Percentiles rank a stretch among this genome's conserved stretches.
Conservation (phyloP, 2,797 vertebrate species). For the Chaetodon trifasciatus region DNA sequence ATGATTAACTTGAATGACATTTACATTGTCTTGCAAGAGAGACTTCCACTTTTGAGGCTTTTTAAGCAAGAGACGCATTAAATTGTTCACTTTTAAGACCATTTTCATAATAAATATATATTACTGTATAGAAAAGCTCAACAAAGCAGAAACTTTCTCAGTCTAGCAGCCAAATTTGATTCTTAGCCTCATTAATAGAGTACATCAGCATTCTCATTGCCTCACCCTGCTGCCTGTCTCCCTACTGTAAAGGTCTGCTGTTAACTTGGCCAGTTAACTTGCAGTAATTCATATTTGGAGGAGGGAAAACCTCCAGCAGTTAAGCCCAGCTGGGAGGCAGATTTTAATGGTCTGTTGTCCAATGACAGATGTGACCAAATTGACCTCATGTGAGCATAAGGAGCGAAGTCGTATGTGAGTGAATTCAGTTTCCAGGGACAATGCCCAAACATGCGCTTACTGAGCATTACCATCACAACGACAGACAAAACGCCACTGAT, state of each 20-base stretch:
- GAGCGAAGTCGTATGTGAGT: neutral
- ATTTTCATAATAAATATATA: neutral
- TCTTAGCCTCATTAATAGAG: constrained; percentile 30
- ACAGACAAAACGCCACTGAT: neutral
- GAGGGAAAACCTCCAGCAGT: constrained; percentile 1
- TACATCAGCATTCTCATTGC: constrained; percentile 21
- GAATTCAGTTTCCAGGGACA: constrained; percentile 23
- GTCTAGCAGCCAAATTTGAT: constrained; percentile 27
- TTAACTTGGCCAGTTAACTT: neutral
- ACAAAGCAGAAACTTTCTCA: constrained; percentile 15
- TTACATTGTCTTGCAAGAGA: constrained; percentile 1
- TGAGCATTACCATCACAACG: neutral
- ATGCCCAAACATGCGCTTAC: constrained; percentile 9
- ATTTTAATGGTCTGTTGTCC: constrained; percentile 29
- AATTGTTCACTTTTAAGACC: neutral
- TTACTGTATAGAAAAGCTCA: neutral
- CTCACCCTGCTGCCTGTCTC: constrained; percentile 26
- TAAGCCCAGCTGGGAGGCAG: neutral
- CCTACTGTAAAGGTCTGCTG: neutral
- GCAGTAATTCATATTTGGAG: constrained; percentile 11
- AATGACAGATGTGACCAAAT: neutral
- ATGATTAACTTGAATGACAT: constrained; percentile 12
- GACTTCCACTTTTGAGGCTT: neutral
- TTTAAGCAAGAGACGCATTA: neutral
- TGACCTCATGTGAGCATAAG: neutral